Evolutionary conservation across 2,888 invertebrate genomes (phyloP).

Genomic region (Tetragnatha montana): DNA sequence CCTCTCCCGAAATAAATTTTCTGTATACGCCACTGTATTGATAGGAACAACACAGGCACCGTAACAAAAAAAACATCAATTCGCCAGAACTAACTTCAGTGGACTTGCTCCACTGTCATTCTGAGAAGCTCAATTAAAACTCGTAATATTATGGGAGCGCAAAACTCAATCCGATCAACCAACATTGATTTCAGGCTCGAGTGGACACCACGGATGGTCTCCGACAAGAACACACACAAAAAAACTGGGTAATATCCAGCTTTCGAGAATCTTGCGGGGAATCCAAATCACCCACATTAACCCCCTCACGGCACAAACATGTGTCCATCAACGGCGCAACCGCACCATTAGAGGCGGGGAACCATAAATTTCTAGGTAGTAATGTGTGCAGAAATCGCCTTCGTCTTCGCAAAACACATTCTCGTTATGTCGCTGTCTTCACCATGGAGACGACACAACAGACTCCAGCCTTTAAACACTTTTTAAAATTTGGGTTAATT

Average conservation of each 20-base stretch:
- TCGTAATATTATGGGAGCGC: neutral
- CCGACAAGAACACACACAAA: neutral
- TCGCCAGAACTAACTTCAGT: too few species aligned
- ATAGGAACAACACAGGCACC: too few species aligned
- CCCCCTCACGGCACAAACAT: conserved; percentile 10
- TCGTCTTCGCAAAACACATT: conserved; percentile 43
- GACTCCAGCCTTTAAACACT: conserved; percentile 25
- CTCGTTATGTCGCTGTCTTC: conserved; percentile 52
- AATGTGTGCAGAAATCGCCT: conserved; percentile 20
- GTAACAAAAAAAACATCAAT: too few species aligned
- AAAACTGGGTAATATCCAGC: neutral
- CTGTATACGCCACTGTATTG: too few species aligned
- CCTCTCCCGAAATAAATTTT: too few species aligned
- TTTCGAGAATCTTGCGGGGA: neutral
- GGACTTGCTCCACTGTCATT: too few species aligned
- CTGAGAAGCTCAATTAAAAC: too few species aligned
- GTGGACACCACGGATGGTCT: neutral
- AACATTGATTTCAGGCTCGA: neutral
- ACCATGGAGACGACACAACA: conserved; percentile 60
- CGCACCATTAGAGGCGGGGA: conserved; percentile 42
- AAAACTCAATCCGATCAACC: neutral
- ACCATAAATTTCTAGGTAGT: conserved; percentile 33
- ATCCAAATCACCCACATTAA: conserved; percentile 1
- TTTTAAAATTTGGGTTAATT: conserved; percentile 53
- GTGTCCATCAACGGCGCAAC: conserved; percentile 25